These are phyloP conservation scores for Ptychodera flava DNA, from an alignment of 35 echinoderm and acorn worm species.

Conservation along the genomic window DNA sequence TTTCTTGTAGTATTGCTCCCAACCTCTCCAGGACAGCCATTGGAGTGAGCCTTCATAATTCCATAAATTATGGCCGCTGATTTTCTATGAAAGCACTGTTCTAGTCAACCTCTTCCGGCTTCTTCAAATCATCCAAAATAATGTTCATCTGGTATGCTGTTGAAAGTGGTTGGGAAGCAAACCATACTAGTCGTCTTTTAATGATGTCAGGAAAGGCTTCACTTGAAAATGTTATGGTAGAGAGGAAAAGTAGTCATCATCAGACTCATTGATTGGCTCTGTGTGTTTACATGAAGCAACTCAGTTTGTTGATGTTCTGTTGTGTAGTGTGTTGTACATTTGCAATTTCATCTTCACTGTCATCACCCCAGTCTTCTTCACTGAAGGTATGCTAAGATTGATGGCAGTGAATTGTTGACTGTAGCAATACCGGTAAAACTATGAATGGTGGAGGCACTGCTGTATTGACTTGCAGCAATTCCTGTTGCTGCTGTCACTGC, in stretches of 20 bases:
- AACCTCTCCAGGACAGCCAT: not conserved
- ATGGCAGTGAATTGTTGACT: not conserved
- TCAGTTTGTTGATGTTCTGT: not conserved
- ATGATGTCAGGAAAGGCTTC: not conserved
- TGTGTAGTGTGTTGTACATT: not conserved
- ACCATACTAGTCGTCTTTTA: not conserved
- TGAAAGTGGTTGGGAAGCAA: not conserved
- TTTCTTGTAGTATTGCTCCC: not conserved
- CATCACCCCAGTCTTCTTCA: not conserved
- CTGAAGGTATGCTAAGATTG: not conserved
- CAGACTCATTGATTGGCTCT: not conserved
- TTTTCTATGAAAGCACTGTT: not conserved
- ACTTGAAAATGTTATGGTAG: not conserved
- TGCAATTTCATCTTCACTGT: not conserved
- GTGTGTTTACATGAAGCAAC: not conserved
- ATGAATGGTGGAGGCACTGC: not conserved
- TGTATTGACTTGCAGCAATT: not conserved
- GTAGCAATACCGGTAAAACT: not conserved
- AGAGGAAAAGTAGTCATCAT: not conserved
- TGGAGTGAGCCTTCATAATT: not conserved
- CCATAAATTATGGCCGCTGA: not conserved
- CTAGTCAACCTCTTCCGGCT: not conserved
- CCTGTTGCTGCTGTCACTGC: not conserved
- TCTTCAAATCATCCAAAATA: not conserved
- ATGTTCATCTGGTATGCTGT: not conserved